phyloP scores from a whole-genome alignment of 2,888 invertebrate species.

The Gnatocerus cornutus region DNA sequence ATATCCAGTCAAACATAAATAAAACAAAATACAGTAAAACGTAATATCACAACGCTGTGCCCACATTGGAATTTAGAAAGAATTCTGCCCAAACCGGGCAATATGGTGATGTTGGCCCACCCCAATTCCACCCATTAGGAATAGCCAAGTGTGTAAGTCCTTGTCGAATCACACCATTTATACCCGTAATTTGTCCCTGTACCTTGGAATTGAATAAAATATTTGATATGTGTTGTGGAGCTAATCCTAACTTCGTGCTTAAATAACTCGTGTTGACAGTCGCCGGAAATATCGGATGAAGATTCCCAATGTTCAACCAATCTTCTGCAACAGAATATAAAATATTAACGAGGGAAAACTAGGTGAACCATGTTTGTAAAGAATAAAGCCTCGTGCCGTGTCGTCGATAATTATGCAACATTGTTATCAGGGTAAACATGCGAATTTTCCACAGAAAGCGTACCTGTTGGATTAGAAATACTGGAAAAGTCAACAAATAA shows the following conservation, averaged over 20 bases:
- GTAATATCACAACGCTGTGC: conserved; percentile 66
- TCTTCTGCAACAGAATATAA: conserved; percentile 54
- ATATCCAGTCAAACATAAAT: conserved; percentile 56
- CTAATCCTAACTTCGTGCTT: conserved; percentile 19
- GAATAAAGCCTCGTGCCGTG: background rate
- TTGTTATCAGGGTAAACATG: conserved; percentile 4
- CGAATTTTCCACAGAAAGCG: conserved; percentile 10
- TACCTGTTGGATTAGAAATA: conserved; percentile 58
- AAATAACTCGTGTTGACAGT: conserved; percentile 60
- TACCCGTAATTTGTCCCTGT: conserved; percentile 71
- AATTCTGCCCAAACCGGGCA: conserved; percentile 87
- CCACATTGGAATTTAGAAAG: conserved; percentile 64
- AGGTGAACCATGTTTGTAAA: conserved; percentile 3
- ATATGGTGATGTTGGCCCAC: conserved; percentile 83
- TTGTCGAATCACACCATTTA: conserved; percentile 78
- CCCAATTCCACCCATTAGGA: conserved; percentile 89
- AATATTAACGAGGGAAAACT: background rate
- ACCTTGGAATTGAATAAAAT: conserved; percentile 59
- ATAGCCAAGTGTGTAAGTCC: conserved; percentile 86
- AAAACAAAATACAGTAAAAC: conserved; percentile 57
- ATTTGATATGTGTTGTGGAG: conserved; percentile 57
- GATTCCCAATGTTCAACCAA: conserved; percentile 58
- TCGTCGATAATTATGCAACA: conserved; percentile 28
- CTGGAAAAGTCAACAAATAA: conserved; percentile 67
- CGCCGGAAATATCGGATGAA: conserved; percentile 62